Evolutionary conservation across 2,888 invertebrate species (phyloP).

Genomic region (Drosophila rubida): DNA sequence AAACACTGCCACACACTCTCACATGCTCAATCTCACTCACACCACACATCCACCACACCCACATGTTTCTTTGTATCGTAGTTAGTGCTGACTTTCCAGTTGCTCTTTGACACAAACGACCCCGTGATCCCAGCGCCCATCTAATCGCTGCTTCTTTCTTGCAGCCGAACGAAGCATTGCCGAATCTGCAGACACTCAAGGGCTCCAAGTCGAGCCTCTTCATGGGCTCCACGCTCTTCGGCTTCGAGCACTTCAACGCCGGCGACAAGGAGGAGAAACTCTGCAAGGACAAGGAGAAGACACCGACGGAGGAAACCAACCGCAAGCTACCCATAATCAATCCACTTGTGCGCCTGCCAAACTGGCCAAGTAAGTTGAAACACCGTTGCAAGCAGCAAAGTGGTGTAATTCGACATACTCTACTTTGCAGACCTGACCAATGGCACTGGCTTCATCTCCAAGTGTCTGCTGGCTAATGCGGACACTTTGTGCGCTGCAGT

Average conservation of each 20-base stretch:
- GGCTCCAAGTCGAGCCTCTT: slow-evolving; percentile 87
- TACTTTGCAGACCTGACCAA: slow-evolving; percentile 84
- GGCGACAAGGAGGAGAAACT: slow-evolving; percentile 83
- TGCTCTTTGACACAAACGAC: slow-evolving; percentile 70
- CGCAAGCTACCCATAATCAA: slow-evolving; percentile 95
- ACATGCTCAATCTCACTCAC: slow-evolving; percentile 7
- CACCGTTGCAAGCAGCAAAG: not conserved
- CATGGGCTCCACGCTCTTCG: slow-evolving; percentile 84
- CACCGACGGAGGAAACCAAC: slow-evolving; percentile 85
- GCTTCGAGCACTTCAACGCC: slow-evolving; percentile 80
- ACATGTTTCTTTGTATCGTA: slow-evolving; percentile 79
- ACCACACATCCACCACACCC: slow-evolving; percentile 23
- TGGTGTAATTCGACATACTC: not conserved
- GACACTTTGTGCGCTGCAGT: slow-evolving; percentile 98
- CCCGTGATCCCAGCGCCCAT: slow-evolving; percentile 10
- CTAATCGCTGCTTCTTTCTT: slow-evolving; percentile 64
- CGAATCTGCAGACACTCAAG: slow-evolving; percentile 86
- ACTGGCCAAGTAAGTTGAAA: slow-evolving; percentile 91
- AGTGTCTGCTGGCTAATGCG: slow-evolving; percentile 97
- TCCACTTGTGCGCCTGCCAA: slow-evolving; percentile 93
- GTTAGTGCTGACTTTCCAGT: slow-evolving; percentile 81
- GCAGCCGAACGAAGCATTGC: slow-evolving; percentile 85
- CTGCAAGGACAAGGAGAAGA: slow-evolving; percentile 81
- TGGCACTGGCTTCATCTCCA: slow-evolving; percentile 95
- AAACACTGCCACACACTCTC: not conserved